These are phyloP conservation scores for Acridotheres tristis DNA, from an alignment of 2,797 vertebrate species.

Conservation along the genomic window DNA sequence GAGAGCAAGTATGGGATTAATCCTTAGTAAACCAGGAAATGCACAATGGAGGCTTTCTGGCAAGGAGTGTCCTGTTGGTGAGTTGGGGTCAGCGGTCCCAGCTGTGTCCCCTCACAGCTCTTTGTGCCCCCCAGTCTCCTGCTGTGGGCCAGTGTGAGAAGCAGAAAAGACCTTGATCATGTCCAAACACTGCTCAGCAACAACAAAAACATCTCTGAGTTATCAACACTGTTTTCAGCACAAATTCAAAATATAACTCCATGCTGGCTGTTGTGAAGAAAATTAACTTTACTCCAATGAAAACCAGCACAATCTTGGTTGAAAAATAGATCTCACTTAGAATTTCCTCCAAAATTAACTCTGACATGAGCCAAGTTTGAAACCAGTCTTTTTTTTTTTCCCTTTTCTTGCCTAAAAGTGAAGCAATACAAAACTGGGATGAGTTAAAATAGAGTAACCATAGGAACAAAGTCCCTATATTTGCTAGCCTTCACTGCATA, in stretches of 20 bases:
- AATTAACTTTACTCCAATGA: background rate
- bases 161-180: background rate
- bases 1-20: background rate
- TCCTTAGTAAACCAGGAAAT: background rate
- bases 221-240: background rate
- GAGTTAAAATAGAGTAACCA: background rate
- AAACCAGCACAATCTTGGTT: background rate
- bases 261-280: background rate
- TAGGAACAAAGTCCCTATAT: background rate
- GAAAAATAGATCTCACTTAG: background rate
- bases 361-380: background rate
- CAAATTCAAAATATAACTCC: background rate
- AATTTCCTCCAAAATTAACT: background rate
- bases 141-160: background rate
- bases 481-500: background rate
- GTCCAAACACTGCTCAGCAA: background rate
- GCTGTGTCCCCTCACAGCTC: background rate
- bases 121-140: background rate
- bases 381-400: background rate
- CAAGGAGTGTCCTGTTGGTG: background rate
- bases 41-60: background rate
- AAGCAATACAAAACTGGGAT: background rate
- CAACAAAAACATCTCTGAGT: background rate
- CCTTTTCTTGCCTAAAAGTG: background rate
- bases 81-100: background rate